phyloP scores from a whole-genome alignment of 2,888 invertebrate genomes.

The Zygogramma bicolorata region DNA sequence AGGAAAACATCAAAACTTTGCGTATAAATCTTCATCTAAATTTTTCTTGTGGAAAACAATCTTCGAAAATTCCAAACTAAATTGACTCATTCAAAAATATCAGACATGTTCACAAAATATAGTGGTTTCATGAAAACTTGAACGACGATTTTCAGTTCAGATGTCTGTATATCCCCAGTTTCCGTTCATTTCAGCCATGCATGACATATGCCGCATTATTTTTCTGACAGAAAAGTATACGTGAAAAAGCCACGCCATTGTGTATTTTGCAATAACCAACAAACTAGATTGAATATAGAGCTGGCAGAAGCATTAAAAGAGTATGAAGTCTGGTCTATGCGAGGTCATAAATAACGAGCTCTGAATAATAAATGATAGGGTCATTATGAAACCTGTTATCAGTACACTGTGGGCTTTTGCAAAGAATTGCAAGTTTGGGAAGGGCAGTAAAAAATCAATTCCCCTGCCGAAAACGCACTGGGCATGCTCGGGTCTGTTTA shows the following conservation, averaged over 20 bases:
- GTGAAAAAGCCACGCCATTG: slow-evolving; percentile 35
- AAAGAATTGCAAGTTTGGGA: slow-evolving; percentile 61
- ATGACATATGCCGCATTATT: slow-evolving; percentile 38
- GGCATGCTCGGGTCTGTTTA: slow-evolving; percentile 54
- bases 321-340: slow-evolving; percentile 52
- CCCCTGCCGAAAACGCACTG: slow-evolving; percentile 50
- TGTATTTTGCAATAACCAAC: slow-evolving; percentile 40
- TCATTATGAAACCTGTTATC: slow-evolving; percentile 60
- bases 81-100: too few species aligned
- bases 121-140: too few species aligned
- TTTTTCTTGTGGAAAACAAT: too few species aligned
- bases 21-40: too few species aligned
- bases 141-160: not conserved
- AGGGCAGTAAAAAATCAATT: slow-evolving; percentile 62
- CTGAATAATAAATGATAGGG: slow-evolving; percentile 58
- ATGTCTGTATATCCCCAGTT: not conserved
- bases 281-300: slow-evolving; percentile 46
- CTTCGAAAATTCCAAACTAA: too few species aligned
- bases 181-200: slow-evolving; percentile 21
- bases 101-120: too few species aligned
- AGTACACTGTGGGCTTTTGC: slow-evolving; percentile 57
- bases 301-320: slow-evolving; percentile 43
- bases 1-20: too few species aligned
- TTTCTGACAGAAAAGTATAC: slow-evolving; percentile 30
- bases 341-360: slow-evolving; percentile 55